Conservation (phyloP, 2,888 invertebrate species). For the Busseola fusca region DNA sequence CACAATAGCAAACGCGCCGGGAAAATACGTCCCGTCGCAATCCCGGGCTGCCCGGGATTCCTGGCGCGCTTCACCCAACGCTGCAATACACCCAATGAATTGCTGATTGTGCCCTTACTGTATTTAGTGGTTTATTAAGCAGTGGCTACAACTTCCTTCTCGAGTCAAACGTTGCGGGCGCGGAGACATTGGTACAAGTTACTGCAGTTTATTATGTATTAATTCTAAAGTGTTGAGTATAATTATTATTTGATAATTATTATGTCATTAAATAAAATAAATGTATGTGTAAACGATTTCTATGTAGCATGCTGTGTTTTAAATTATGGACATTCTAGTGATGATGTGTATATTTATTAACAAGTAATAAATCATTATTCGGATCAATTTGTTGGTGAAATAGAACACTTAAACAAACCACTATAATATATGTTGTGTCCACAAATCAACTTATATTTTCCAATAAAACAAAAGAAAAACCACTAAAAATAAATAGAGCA, state of each 20-base stretch:
- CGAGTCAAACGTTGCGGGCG: conserved; percentile 6
- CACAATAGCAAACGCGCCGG: conserved; percentile 58
- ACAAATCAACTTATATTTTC: conserved; percentile 34
- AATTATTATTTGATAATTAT: background rate
- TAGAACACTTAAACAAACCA: conserved; percentile 3
- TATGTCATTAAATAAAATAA: background rate
- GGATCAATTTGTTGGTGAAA: background rate
- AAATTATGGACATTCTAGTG: background rate
- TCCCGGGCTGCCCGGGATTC: conserved; percentile 62
- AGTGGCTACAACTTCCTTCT: conserved; percentile 4
- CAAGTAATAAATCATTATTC: background rate
- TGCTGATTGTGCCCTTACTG: conserved; percentile 62
- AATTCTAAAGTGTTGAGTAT: background rate
- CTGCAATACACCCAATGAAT: conserved; percentile 61
- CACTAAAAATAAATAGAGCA: conserved; percentile 46
- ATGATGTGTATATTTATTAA: background rate
- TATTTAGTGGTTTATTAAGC: conserved; percentile 63
- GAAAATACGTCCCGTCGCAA: conserved; percentile 63
- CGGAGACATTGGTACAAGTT: background rate
- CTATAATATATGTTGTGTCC: conserved; percentile 14
- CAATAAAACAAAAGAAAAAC: conserved; percentile 37
- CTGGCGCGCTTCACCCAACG: conserved; percentile 61
- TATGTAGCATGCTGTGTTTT: background rate
- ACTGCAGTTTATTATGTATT: conserved; percentile 4
- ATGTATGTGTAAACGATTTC: background rate